Evolutionary conservation across 2,113 vertebrate species (phyloP), one percentile per base, ranked within the genome.

Genomic region (Amphiprion ocellaris): DNA sequence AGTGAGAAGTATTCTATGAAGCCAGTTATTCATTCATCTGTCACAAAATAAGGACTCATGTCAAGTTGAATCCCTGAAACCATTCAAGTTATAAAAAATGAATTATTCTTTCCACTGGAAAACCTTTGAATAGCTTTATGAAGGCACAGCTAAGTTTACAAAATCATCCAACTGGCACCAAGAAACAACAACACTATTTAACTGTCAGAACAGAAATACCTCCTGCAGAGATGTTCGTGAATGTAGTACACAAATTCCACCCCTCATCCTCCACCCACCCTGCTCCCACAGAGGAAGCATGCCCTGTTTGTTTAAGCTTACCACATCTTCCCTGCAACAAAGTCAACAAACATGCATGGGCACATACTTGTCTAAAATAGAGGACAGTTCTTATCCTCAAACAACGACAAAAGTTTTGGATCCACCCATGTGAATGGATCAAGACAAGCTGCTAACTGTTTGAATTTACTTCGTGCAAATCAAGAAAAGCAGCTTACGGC

Each of bases 301-400:
- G 89, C 77, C 74, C 68, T 84, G 85, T 93, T 92, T 93, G 87
- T 89, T 71, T 88, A 74, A 77, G 81, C 79, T 92, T 75, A 90
- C 91, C 90, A 82, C 88, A 92, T 89, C 81, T 74, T 85, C 79
- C 66, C 49, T 87, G 79, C 77, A 80, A 89, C 86, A 90, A 85
- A 90, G 88, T 90, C 89, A 90, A 90, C 87, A 88, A 90, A 91
- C 90, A 83, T 91, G 91, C 77, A 88, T 49, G 73, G 91, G 82
- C 89, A 86, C 81, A 91, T 86, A 90, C 83, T 82, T 77, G 67
- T 75, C 61, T 73, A 69, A 87, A 87, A 89, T 55, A 76, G 85
- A 79, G 59, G 77, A 81, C 72, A 64, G 73, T 71, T 90, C 59
- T 86, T 82, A 87, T 83, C 55, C 87, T 59, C 74, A 17, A 87